phyloP scores from a whole-genome alignment of 2,888 invertebrate genomes.

The Trissonchulus latispiculum region DNA sequence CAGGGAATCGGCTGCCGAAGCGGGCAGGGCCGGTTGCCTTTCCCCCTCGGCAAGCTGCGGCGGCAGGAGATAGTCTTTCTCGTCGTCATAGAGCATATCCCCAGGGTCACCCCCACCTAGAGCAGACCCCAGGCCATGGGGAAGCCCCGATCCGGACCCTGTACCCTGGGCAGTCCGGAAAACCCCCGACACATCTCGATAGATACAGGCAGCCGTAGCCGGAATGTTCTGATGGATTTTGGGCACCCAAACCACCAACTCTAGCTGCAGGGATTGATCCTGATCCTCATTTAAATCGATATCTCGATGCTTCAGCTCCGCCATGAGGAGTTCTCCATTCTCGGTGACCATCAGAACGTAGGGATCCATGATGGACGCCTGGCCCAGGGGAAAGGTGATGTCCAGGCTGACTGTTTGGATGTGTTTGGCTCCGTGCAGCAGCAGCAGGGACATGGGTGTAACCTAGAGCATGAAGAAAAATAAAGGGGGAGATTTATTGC shows the following conservation, averaged over 20 bases:
- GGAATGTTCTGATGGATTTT: conserved; percentile 21
- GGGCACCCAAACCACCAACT: not conserved
- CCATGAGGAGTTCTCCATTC: conserved; percentile 71
- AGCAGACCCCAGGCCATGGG: too few species aligned
- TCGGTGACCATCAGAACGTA: conserved; percentile 74
- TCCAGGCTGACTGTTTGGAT: conserved; percentile 79
- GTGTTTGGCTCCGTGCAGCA: conserved; percentile 50
- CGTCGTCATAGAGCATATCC: too few species aligned
- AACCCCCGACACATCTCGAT: conserved; percentile 78
- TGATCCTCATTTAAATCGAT: conserved; percentile 22
- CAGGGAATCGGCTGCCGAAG: not conserved
- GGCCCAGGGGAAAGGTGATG: conserved; percentile 64
- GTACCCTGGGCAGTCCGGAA: conserved; percentile 62
- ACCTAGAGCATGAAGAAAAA: conserved; percentile 61
- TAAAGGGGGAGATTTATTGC: too few species aligned
- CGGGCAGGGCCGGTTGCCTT: not conserved
- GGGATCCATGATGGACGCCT: conserved; percentile 80
- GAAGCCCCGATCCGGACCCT: too few species aligned
- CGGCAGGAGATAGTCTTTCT: too few species aligned
- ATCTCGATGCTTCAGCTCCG: conserved; percentile 46
- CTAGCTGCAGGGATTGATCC: not conserved
- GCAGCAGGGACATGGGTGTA: conserved; percentile 58
- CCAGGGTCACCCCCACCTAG: too few species aligned
- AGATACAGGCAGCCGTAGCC: conserved; percentile 51
- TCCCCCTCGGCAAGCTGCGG: too few species aligned